Evolutionary conservation across 2,113 vertebrate genomes (phyloP), one percentile per base, ranked within the genome.

Genomic region (Abramis brama): DNA sequence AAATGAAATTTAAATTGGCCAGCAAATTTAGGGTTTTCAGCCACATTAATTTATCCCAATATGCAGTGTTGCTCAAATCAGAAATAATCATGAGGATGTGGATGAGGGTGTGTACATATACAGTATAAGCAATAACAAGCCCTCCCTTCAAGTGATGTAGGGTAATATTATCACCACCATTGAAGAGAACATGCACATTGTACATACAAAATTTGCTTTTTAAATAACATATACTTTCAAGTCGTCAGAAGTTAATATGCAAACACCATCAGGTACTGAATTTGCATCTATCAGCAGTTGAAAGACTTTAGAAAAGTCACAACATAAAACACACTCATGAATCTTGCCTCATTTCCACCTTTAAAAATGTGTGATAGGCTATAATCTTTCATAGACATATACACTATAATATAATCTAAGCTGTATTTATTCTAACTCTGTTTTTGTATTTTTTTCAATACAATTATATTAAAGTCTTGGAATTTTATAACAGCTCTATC

Each of bases 101-200:
- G 68, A 60, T 80, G 83, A 64, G 33, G 27, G 50, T 15, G 64
- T 17, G 11, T 27, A 17, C 39, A 57, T 39, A 36, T 70, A 66
- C 60, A 75, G 25, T 55, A 77, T n/a, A 77, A 79, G 36, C 77
- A 64, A 84, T 74, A 43, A 45, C 25, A 57, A 50, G 75, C 62
- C 25, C 30, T 82, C 80, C 17, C 80, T 81, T 81, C 79, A 50
- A 81, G 79, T 66, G 79, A 68, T 66, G 25, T 17, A 81, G 60
- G 9, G 30, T 52, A 68, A 30, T 27, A 39, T 66, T 23, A n/a
- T 30, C 23, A 25, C 25, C 39, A 81, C 52, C 74, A 82, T 45
- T 82, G 76, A 80, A 88, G 79, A 87, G 85, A 79, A 76, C 89
- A 88, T 91, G 90, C 90, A 79, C 81, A 77, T 62, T 87, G 68